These are phyloP conservation scores for Mythimna lalbum DNA, from an alignment of 2,888 invertebrate species.

Conservation along the genomic window DNA sequence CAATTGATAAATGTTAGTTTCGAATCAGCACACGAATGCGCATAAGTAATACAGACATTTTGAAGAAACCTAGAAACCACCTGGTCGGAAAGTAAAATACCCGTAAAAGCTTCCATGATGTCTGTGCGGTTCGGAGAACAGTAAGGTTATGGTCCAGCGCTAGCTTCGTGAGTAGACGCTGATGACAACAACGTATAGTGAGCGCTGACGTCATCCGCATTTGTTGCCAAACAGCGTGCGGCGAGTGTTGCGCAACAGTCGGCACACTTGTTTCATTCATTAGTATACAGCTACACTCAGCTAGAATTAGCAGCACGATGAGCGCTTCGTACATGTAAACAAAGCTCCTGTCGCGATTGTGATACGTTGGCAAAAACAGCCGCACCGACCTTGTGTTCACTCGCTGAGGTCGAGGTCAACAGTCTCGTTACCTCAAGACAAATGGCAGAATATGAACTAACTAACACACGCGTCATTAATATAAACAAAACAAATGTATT, in stretches of 20 bases:
- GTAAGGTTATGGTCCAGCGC: conserved; percentile 13
- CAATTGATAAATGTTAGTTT: not conserved
- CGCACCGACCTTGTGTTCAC: conserved; percentile 33
- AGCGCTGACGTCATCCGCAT: conserved; percentile 42
- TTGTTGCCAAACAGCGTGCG: conserved; percentile 26
- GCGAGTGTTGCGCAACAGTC: conserved; percentile 47
- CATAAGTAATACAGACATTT: conserved; percentile 2
- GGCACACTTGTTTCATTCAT: conserved; percentile 47
- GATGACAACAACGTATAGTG: conserved; percentile 35
- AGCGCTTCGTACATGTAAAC: conserved; percentile 47
- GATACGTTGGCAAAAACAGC: conserved; percentile 39
- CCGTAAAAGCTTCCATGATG: conserved; percentile 8
- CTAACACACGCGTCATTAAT: conserved; percentile 4
- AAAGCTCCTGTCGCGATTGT: conserved; percentile 54
- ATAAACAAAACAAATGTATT: conserved; percentile 11
- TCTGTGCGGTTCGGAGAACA: conserved; percentile 11
- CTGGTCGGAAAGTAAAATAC: conserved; percentile 5
- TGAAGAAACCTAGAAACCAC: not conserved
- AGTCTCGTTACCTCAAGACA: conserved; percentile 6
- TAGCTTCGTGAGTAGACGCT: conserved; percentile 15
- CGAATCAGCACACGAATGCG: not conserved
- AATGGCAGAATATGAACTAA: not conserved
- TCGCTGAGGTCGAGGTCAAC: conserved; percentile 52
- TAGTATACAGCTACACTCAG: not conserved
- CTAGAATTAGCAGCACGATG: conserved; percentile 39